Evolutionary conservation across 2,113 vertebrate genomes (phyloP).

Genomic region (Tragelaphus scriptus): DNA sequence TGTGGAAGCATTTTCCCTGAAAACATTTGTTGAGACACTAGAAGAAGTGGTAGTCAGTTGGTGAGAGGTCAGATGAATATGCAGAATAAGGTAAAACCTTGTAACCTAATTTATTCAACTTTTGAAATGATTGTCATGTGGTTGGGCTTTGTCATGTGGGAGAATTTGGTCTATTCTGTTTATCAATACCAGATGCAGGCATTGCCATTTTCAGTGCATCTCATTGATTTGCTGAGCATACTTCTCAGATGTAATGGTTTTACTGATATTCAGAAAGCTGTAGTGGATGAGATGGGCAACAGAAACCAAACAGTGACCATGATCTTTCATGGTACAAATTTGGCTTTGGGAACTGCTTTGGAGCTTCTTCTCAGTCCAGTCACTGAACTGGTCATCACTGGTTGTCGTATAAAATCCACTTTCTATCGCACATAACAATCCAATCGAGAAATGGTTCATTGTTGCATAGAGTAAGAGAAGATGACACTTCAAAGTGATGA

Average conservation of each 20-base stretch:
- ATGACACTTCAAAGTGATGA: neutral
- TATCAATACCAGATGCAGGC: neutral
- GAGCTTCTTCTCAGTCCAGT: neutral
- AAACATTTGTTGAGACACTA: neutral
- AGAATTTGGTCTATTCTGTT: neutral
- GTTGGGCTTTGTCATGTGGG: neutral
- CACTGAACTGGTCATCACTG: neutral
- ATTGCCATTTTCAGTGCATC: neutral
- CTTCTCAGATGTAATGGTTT: neutral
- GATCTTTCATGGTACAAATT: neutral
- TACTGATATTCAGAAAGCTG: neutral
- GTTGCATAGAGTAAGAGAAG: neutral
- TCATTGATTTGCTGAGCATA: neutral
- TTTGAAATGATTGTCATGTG: neutral
- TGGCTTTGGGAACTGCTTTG: neutral
- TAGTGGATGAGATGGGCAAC: neutral
- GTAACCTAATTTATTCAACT: neutral
- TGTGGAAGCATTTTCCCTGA: neutral
- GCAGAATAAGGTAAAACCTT: neutral
- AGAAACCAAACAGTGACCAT: neutral
- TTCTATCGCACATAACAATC: neutral
- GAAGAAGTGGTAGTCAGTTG: neutral
- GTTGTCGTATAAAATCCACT: neutral
- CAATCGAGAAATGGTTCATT: neutral
- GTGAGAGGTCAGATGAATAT: neutral